Evolutionary conservation across 2,113 vertebrate species (phyloP).

Genomic region (Athene cunicularia): DNA sequence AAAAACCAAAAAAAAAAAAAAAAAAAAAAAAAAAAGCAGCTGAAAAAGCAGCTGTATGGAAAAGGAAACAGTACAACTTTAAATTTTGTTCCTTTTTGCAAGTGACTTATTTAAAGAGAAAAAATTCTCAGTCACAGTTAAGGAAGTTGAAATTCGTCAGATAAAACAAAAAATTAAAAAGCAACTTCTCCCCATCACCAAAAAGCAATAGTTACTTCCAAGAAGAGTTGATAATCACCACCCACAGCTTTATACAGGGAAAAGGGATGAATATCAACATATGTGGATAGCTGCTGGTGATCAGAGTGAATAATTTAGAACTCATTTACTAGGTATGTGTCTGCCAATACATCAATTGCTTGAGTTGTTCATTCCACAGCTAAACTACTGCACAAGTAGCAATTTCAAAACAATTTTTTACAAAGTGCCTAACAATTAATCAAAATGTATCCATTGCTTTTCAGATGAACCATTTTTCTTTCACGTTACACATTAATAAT

Average conservation of each 20-base stretch:
- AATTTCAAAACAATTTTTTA: constrained; percentile 53
- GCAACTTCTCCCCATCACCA: background rate
- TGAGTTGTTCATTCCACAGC: background rate
- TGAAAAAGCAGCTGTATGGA: too few relatives aligned
- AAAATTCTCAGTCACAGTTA: background rate
- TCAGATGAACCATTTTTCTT: constrained; percentile 55
- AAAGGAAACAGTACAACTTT: background rate
- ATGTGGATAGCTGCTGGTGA: background rate
- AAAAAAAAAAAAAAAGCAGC: too few relatives aligned
- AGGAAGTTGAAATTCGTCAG: background rate
- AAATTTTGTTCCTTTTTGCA: background rate
- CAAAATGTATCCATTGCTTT: constrained; percentile 37
- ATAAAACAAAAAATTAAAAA: background rate
- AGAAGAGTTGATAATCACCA: background rate
- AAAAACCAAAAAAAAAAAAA: background rate
- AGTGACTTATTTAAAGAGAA: background rate
- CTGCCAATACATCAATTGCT: constrained; percentile 24
- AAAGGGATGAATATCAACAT: background rate
- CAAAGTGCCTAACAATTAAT: constrained; percentile 58
- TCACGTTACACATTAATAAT: constrained; percentile 20
- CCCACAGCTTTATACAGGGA: background rate
- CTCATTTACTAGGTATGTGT: background rate
- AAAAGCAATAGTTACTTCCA: background rate
- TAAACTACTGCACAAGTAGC: background rate
- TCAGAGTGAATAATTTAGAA: background rate